Evolutionary conservation across 2,113 vertebrate species (phyloP), one percentile per base, ranked within the genome.

Genomic region (Pelvicachromis taeniatus): DNA sequence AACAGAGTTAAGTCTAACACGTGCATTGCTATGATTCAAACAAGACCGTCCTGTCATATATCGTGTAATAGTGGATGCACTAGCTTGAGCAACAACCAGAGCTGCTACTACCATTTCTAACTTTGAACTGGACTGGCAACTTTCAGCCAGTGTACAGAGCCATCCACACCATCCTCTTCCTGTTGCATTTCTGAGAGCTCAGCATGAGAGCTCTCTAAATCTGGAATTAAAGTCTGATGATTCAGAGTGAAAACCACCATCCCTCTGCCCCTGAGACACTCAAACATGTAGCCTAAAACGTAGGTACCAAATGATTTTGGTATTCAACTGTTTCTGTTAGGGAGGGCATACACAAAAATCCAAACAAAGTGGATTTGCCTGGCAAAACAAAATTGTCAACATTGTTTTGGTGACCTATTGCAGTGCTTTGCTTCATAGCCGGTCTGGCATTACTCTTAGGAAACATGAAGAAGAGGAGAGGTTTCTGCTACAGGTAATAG

Each of bases 101-200:
- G 3, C 6, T 48, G 48, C 68, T 29, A 19, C 23, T 73, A 73
- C 68, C 23, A 50, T 73, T 73, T 73, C 23, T 17, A 73, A 73
- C 68, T 73, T 73, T 50, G 14, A 50, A 42, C 31, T 73, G 42
- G 9, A 50, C 12, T 50, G 42, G 14, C 16, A 73, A 19, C 9
- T 0, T n/a, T n/a, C n/a, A n/a, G n/a, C n/a, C n/a, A n/a, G n/a
- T n/a, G n/a, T 8, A 50, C 23, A 48, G 7, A 73, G 14, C 17
- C 68, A 73, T 48, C 40, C 40, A 70, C 23, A 14, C 9, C 65
- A 48, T 48, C 33, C 59, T 63, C 42, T 73, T 73, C 23, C 68
- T 0, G 1, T 48, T 73, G 0, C 9, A 0, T 73, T 0, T 73
- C 19, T 48, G 38, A 73, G 21, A 26, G 21, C 9, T 73, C 42